Base-by-base conservation (phyloP, 2,888 invertebrate species). In the Macaria notata region DNA sequence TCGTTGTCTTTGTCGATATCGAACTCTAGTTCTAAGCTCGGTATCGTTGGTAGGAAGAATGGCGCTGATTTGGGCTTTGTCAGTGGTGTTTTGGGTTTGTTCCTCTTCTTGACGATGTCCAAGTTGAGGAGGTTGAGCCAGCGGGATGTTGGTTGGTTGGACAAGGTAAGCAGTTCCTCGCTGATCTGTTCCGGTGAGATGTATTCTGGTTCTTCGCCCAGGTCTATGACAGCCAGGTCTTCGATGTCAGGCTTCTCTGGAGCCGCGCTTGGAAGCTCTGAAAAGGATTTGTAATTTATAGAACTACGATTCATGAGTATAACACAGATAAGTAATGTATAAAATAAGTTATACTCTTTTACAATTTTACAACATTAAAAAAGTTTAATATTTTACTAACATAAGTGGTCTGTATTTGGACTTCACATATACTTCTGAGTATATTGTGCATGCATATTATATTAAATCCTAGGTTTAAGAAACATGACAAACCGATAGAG, bases 1-100 rank as follows among this genome's bases (percentile, higher is more conserved):
- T 76, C 79, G 33, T 87, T 84, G 0, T 85, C 82, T 54, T 92
- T 84, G 3, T 92, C 89, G 3, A 96, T 79, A 78, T 96, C 96
- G 81, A 99, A 99, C 78, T 95, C 94, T 4, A 97, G 85, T 69
- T 96, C 94, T 19, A 98, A 88, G 1, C 96, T 95, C 0, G 97
- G 94, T 55, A 98, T 93, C 0, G 98, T 98, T 0, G 99, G 98
- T 50, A 99, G 88, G 81, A 99, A 99, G 91, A 99, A 99, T 0
- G 99, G 99, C 0, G 98, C 99, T 0, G 95, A 94, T 84, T 97
- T 97, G 0, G 97, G 95, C 2, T 93, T 93, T 73, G 97, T 97
- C 0, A 96, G 93, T 0, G 96, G 94, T 49, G 95, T 95, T 82
- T 95, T 97, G 0, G 99, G 98, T 77, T 97, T 98, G 81, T 99